Evolutionary conservation across 1,140 invertebrate species (phyloP), one percentile per base, ranked within the genome.

Genomic region (Armadillidium nasatum): DNA sequence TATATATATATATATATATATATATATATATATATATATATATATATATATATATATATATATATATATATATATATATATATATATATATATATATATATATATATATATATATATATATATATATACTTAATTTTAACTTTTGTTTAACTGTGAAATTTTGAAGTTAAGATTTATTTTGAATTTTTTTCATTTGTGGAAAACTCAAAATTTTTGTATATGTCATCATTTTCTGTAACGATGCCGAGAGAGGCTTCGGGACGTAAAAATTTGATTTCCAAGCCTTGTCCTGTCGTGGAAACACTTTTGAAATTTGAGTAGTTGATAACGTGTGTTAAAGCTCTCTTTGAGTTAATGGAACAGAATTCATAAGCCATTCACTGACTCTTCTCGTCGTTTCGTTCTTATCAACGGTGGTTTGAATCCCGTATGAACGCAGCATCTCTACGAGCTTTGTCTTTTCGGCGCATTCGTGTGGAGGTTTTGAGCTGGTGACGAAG

Each of bases 401-500:
- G 44, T 87, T 87, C 80, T 89, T 88, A 81, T 91, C 90, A 4
- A 91, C 85, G 9, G 88, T 88, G 0, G 89, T 89, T 76, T 91
- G 90, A 50, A 91, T 85, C 7, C 90, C 90, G 81, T 91, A 90
- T 72, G 87, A 88, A 78, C 88, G 88, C 66, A 91, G 85, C 79
- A 91, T 84, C 33, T 88, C 87, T 45, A 87, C 87, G 73, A 91
- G 83, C 70, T 89, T 87, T 77, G 87, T 87, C 81, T 89, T 76
- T 67, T 80, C 71, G 46, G 60, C 60, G 72, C 72, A 75, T 11
- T 81, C 74, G 71, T 76, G 45, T 82, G 80, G 4, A 81, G 83
- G 66, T 85, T 71, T 77, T 44, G 75, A 71, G 71, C 69, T 71
- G 10, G 76, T 74, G 10, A 77, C 76, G 70, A 77, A 77, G 71